phyloP scores from a whole-genome alignment of 2,888 invertebrate species.

The Apodemia zela region DNA sequence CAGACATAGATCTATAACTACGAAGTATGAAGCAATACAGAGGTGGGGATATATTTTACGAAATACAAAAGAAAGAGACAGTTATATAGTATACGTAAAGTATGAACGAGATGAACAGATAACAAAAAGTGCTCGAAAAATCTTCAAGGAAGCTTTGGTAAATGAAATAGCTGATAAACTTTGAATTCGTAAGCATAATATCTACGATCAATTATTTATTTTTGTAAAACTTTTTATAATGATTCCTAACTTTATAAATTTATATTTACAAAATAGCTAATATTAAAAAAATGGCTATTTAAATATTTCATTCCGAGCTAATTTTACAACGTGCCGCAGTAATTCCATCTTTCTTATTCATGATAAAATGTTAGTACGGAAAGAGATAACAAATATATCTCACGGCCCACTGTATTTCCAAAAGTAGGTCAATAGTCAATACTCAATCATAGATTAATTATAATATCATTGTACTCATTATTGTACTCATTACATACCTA shows the following conservation, averaged over 20 bases:
- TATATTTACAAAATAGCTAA: not conserved
- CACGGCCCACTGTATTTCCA: no score
- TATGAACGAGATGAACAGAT: not conserved
- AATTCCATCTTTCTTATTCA: not conserved
- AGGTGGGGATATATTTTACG: not conserved
- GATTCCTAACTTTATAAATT: no score
- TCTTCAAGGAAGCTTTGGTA: not conserved
- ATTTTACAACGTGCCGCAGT: not conserved
- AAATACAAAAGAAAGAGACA: constrained; percentile 2
- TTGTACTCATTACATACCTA: no score
- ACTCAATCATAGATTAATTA: no score
- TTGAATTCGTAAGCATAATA: not conserved
- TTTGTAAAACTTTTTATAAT: not conserved
- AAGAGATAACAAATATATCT: not conserved
- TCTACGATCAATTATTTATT: not conserved
- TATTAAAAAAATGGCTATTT: not conserved
- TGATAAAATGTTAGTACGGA: not conserved
- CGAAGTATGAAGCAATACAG: constrained; percentile 24
- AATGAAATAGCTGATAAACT: not conserved
- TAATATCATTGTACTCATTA: no score
- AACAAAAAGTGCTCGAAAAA: not conserved
- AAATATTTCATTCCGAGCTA: not conserved
- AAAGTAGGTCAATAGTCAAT: no score
- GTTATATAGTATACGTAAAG: not conserved
- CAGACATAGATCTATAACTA: constrained; percentile 36